Evolutionary conservation across 2,797 vertebrate species (phyloP).

Genomic region (Enoplosus armatus): DNA sequence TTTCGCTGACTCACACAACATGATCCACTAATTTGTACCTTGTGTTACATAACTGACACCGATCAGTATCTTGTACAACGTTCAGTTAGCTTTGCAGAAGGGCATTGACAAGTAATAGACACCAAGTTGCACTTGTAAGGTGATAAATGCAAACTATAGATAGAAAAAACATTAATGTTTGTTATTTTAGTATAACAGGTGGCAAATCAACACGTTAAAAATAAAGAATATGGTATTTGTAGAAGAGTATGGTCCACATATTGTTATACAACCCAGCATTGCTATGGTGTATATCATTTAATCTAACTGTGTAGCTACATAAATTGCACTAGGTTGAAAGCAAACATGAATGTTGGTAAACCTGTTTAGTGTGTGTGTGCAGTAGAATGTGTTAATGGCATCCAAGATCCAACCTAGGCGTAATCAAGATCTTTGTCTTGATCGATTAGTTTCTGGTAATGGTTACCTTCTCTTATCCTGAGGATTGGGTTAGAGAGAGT

Average conservation of each 20-base stretch:
- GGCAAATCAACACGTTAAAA: neutral
- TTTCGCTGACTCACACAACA: constrained; percentile 43
- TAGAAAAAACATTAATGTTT: neutral
- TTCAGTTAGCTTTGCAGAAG: neutral
- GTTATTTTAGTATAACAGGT: neutral
- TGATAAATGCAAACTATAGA: too few relatives aligned
- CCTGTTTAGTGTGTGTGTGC: neutral
- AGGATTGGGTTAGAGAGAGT: neutral
- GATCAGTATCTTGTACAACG: constrained; percentile 13
- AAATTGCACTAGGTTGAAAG: neutral
- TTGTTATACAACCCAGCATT: neutral
- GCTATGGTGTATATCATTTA: neutral
- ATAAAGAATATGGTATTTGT: neutral
- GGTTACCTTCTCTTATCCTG: neutral
- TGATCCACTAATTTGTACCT: constrained; percentile 38
- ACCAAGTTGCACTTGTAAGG: neutral
- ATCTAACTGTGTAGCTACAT: neutral
- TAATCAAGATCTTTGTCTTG: constrained; percentile 31
- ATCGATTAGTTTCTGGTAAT: constrained; percentile 29
- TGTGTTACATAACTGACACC: constrained; percentile 29
- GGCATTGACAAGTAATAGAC: neutral
- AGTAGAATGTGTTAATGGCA: neutral
- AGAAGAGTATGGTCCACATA: neutral
- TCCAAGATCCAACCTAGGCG: neutral
- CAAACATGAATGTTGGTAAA: neutral